Evolutionary conservation across 2,888 invertebrate genomes (phyloP).

Genomic region (Barypeithes pellucidus): DNA sequence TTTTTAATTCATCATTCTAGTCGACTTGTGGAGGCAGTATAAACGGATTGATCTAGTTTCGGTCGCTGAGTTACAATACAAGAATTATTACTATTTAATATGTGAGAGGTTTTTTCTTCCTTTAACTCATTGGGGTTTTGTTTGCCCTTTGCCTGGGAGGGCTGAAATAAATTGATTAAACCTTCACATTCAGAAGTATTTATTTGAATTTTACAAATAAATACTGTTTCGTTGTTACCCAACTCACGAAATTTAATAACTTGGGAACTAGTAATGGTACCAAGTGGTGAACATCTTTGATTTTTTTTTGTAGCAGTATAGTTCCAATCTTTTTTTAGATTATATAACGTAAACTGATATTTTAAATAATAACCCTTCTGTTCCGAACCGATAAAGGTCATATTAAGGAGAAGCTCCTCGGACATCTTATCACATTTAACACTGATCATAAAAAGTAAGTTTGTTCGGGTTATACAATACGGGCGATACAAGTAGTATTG

Average conservation of each 20-base stretch:
- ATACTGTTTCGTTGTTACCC: background rate
- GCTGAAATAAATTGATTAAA: background rate
- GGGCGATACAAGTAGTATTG: background rate
- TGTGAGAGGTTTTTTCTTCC: background rate
- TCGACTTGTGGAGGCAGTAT: background rate
- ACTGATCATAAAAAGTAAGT: background rate
- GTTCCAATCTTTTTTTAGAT: background rate
- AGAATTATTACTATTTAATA: background rate
- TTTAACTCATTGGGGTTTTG: background rate
- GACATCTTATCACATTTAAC: background rate
- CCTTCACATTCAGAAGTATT: background rate
- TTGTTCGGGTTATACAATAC: no score
- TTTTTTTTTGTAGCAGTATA: background rate
- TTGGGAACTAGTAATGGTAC: background rate
- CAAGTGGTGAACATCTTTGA: background rate
- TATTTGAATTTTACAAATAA: background rate
- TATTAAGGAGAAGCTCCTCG: background rate
- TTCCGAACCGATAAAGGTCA: background rate
- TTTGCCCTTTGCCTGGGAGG: background rate
- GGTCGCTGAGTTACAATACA: background rate
- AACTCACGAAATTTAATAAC: background rate
- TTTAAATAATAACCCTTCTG: slow-evolving; percentile 1
- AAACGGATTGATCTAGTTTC: background rate
- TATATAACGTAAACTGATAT: background rate
- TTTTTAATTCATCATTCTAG: background rate